phyloP scores from a whole-genome alignment of 64 coral and sea anemone genomes.

The Stylophora pistillata region DNA sequence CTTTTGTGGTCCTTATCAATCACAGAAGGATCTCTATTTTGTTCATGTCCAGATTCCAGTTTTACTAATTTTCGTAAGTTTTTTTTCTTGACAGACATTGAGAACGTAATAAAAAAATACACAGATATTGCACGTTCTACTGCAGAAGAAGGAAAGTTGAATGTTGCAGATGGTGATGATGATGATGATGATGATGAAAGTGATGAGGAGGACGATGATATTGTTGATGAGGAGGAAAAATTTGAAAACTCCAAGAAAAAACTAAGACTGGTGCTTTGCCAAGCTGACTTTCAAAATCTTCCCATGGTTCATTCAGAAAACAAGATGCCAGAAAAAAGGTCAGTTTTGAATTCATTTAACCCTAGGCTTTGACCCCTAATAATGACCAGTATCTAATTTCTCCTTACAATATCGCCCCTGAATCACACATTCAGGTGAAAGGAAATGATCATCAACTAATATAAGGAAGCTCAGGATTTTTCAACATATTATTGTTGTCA shows the following conservation, averaged over 20 bases:
- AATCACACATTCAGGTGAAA: no score
- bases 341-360: neutral
- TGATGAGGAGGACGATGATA: constrained; percentile 75
- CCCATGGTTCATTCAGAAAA: constrained; percentile 70
- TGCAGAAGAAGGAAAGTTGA: neutral
- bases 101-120: constrained; percentile 72
- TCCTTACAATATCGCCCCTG: no score
- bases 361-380: no score
- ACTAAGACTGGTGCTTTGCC: constrained; percentile 81
- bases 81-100: constrained; percentile 63
- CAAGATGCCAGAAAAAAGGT: neutral
- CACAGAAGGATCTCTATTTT: no score
- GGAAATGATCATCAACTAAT: no score
- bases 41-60: neutral
- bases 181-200: constrained; percentile 12
- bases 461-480: no score
- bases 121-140: neutral
- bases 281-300: constrained; percentile 87
- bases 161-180: constrained; percentile 29
- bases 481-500: no score
- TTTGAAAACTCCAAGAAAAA: constrained; percentile 86
- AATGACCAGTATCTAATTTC: no score
- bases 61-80: no score
- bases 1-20: no score
- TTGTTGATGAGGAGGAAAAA: constrained; percentile 69